Evolutionary conservation across 1,140 invertebrate genomes (phyloP).

Genomic region (Cydia fagiglandana): DNA sequence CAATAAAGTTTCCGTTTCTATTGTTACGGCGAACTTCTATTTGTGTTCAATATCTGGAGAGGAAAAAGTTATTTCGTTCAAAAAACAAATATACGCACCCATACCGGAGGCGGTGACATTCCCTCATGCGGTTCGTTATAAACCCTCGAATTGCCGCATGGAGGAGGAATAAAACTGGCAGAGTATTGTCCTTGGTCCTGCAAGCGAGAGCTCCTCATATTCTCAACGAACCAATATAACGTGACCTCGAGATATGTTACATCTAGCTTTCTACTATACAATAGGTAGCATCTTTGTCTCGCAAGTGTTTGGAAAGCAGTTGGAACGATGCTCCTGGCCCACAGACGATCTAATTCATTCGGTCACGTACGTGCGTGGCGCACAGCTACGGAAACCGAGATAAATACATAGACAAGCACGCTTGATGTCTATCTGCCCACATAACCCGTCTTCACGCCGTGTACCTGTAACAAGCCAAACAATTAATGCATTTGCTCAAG

Average conservation of each 20-base stretch:
- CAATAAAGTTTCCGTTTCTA: constrained; percentile 16
- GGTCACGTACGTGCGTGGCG: constrained; percentile 40
- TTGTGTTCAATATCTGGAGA: constrained; percentile 37
- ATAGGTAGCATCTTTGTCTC: background rate
- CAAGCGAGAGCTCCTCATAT: background rate
- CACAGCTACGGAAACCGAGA: constrained; percentile 30
- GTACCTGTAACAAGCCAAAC: constrained; percentile 7
- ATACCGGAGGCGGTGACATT: constrained; percentile 33
- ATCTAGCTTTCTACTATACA: background rate
- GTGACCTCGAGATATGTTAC: background rate
- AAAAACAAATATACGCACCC: constrained; percentile 40
- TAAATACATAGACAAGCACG: constrained; percentile 13
- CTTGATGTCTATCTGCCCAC: background rate
- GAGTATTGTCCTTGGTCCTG: background rate
- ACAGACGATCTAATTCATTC: constrained; percentile 40
- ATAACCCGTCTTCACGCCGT: constrained; percentile 21
- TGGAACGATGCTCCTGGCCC: background rate
- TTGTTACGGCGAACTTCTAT: constrained; percentile 26
- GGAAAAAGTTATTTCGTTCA: constrained; percentile 33
- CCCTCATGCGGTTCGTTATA: constrained; percentile 43
- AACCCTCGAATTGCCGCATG: constrained; percentile 43
- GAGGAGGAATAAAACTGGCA: constrained; percentile 38
- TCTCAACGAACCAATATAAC: background rate
- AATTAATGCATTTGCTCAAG: constrained; percentile 27
- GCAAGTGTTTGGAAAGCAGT: background rate